Percentiles rank a stretch among this genome's conserved stretches.
phyloP scores from a whole-genome alignment of 2,888 invertebrate species.

The Erpobdella octoculata region DNA sequence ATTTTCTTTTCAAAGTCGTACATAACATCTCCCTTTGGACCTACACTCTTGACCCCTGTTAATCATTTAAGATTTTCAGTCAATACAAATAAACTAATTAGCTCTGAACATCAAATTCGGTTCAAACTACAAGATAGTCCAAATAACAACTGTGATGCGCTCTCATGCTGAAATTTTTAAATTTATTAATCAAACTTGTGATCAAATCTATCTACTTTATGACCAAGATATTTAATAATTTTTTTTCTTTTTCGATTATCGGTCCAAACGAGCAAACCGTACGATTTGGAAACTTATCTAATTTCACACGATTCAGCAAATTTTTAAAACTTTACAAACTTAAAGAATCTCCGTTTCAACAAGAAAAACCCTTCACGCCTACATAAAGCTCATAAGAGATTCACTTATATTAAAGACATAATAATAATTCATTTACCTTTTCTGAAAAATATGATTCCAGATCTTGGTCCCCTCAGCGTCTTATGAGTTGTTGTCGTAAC shows the following conservation, averaged over 20 bases:
- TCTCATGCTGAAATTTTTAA: no score
- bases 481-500: slow-evolving; percentile 94
- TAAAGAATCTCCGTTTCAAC: background rate
- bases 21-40: slow-evolving; percentile 72
- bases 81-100: no score
- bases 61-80: no score
- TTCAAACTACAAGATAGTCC: no score
- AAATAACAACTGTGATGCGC: no score
- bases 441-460: slow-evolving; percentile 51
- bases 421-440: slow-evolving; percentile 42
- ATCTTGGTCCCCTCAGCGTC: slow-evolving; percentile 67
- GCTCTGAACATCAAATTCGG: no score
- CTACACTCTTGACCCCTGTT: slow-evolving; percentile 65
- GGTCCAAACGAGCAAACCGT: no score
- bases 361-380: background rate
- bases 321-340: background rate
- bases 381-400: background rate
- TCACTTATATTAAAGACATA: background rate
- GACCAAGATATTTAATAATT: no score
- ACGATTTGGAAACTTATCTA: no score
- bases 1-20: slow-evolving; percentile 82
- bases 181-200: no score
- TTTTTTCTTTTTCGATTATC: no score
- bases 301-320: background rate
- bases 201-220: no score